phyloP scores from a whole-genome alignment of 2,888 invertebrate genomes.

The Brenthis ino region DNA sequence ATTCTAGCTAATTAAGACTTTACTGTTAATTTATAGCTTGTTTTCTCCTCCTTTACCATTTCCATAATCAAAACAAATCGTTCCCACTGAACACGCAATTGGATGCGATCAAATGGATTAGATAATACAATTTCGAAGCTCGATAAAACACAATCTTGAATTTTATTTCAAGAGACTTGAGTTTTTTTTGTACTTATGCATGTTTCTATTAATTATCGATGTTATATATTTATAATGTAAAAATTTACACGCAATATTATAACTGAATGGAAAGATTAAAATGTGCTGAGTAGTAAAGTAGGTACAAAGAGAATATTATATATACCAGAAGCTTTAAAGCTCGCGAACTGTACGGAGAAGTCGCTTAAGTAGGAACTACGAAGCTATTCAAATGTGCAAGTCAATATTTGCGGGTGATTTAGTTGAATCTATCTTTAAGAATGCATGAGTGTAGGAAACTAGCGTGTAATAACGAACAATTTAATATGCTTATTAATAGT shows the following conservation, averaged over 20 bases:
- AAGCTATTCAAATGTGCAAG: constrained; percentile 34
- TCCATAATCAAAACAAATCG: constrained; percentile 79
- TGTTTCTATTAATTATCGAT: background rate
- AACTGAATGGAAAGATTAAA: constrained; percentile 7
- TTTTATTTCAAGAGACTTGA: background rate
- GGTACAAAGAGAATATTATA: constrained; percentile 19
- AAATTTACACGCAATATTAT: constrained; percentile 3
- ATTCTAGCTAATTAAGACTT: constrained; percentile 76
- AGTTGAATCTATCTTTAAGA: constrained; percentile 26
- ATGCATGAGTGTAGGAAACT: constrained; percentile 23
- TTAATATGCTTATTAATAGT: background rate
- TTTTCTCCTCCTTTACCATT: constrained; percentile 65
- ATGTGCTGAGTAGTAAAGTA: constrained; percentile 9
- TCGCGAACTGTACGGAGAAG: constrained; percentile 13
- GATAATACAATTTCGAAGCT: constrained; percentile 45
- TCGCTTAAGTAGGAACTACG: constrained; percentile 30
- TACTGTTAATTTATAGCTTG: constrained; percentile 75
- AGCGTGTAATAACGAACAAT: constrained; percentile 31
- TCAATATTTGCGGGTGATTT: constrained; percentile 37
- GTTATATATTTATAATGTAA: background rate
- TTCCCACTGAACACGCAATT: constrained; percentile 69
- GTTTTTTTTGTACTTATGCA: background rate
- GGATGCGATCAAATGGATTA: constrained; percentile 71
- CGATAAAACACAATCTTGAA: constrained; percentile 20
- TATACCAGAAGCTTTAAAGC: constrained; percentile 14